These are phyloP conservation scores for Tachyglossus aculeatus DNA, from an alignment of 2,797 vertebrate genomes.

Conservation along the genomic window DNA sequence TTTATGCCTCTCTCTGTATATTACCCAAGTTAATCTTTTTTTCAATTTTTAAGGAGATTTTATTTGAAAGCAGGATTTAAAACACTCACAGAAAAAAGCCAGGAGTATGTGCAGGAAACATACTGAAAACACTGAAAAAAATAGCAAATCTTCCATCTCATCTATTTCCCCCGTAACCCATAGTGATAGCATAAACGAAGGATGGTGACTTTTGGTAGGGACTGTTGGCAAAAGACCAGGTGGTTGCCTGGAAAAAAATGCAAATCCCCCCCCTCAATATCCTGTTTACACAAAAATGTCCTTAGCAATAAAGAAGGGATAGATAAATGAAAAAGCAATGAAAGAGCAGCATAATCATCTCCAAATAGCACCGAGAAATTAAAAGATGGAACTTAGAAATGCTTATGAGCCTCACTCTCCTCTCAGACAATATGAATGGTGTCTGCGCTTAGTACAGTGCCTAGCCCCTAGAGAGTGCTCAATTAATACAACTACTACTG, in stretches of 20 bases:
- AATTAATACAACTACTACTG: too few species aligned
- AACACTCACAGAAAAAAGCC: background rate
- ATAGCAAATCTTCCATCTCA: background rate
- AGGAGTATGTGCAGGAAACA: background rate
- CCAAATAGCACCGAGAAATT: background rate
- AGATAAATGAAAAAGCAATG: background rate
- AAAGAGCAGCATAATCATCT: conserved; percentile 3
- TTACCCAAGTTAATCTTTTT: too few species aligned
- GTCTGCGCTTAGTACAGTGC: too few species aligned
- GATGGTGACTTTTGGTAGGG: background rate
- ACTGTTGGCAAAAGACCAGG: background rate
- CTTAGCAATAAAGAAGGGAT: background rate
- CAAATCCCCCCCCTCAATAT: conserved; percentile 1
- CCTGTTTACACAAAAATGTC: background rate
- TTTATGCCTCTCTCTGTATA: too few species aligned
- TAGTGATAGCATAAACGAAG: background rate
- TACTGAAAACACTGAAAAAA: conserved; percentile 20
- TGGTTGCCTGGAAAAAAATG: conserved; percentile 6
- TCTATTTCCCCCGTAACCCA: conserved; percentile 12
- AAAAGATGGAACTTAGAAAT: background rate
- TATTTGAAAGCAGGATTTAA: conserved; percentile 5
- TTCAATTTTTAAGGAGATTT: conserved; percentile 20
- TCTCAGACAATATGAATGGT: background rate
- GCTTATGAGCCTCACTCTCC: background rate
- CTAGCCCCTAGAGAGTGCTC: too few species aligned